Base-by-base conservation (phyloP, 1,140 invertebrate species). In the Lanistes nyassanus region DNA sequence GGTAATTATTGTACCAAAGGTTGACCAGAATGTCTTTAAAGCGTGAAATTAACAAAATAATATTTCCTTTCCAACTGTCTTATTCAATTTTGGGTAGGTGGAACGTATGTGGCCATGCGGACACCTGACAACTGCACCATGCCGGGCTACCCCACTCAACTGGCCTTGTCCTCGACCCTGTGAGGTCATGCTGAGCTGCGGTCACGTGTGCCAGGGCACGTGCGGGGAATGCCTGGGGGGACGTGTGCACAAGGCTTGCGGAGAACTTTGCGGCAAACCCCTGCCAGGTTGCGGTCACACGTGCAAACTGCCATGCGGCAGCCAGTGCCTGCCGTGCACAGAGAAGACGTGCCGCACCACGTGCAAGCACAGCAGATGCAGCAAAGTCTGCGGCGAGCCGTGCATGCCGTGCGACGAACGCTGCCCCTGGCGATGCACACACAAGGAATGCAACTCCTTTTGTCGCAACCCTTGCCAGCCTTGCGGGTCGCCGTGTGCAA, bases 401-500 rank as follows among this genome's bases (percentile, higher is more conserved):
- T 82, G 81, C 37, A 93, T 94, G 91, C 85, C 91, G 89, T 86
- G 90, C 85, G 92, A 87, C 83, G 75, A 72, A 16, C 42, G 74
- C 31, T 86, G 84, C 66, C 74, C 68, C 73, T 65, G 66, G 19
- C 90, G 47, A 11, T 91, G 93, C 81, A 4, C 62, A 29, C 93
- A 94, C 86, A 85, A 88, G 7, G 76, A 74, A 65, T 94, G 93
- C 84, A 84, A n/a, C 0, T 90, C 88, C 37, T 80, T 83, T 84
- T 94, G 94, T 87, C 78, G 83, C 56, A 88, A 92, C 76, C 86
- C 90, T 31, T 94, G 94, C 87, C 88, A 91, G 11, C 90, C 92
- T 65, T 91, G 94, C 66, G 68, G 80, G 56, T 23, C 67, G 53
- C 79, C 31, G 6, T 80, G 79, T 29, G 16, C 23, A 0, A 76